phyloP scores from a whole-genome alignment of 2,797 vertebrate species.

The Pipistrellus kuhlii region DNA sequence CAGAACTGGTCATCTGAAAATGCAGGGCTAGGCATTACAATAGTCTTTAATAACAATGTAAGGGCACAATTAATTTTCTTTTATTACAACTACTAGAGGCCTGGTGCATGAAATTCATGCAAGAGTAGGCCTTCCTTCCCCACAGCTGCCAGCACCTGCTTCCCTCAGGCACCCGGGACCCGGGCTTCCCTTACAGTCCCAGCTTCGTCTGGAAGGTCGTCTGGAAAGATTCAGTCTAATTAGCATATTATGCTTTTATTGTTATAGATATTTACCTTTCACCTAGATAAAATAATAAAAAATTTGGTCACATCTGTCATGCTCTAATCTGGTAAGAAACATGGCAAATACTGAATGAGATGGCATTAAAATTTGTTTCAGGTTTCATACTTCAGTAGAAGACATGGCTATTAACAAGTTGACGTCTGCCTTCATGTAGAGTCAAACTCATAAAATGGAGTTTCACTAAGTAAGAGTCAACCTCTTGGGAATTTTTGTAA shows the following conservation, averaged over 20 bases:
- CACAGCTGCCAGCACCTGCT: too few species aligned
- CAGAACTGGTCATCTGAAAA: background rate
- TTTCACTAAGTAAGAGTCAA: constrained; percentile 31
- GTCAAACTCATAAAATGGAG: background rate
- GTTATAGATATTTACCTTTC: background rate
- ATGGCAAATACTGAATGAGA: constrained; percentile 12
- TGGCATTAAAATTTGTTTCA: background rate
- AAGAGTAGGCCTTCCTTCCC: too few species aligned
- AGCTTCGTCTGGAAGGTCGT: too few species aligned
- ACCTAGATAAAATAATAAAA: constrained; percentile 53
- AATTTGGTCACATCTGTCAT: background rate
- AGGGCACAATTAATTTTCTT: background rate
- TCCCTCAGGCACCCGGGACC: too few species aligned
- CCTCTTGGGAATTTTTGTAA: constrained; percentile 13
- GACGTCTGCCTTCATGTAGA: background rate
- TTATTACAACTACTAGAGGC: background rate
- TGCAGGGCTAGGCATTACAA: background rate
- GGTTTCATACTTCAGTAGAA: background rate
- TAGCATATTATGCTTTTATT: too few species aligned
- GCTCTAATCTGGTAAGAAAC: constrained; percentile 24
- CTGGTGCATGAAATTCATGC: too few species aligned
- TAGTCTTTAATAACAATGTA: background rate
- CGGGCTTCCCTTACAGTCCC: too few species aligned
- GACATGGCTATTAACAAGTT: background rate
- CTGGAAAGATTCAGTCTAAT: too few species aligned